Evolutionary conservation across 53 echinoderm and acorn worm species (phyloP), one percentile per base, ranked within the genome.

Genomic region (Stichopus horrens): DNA sequence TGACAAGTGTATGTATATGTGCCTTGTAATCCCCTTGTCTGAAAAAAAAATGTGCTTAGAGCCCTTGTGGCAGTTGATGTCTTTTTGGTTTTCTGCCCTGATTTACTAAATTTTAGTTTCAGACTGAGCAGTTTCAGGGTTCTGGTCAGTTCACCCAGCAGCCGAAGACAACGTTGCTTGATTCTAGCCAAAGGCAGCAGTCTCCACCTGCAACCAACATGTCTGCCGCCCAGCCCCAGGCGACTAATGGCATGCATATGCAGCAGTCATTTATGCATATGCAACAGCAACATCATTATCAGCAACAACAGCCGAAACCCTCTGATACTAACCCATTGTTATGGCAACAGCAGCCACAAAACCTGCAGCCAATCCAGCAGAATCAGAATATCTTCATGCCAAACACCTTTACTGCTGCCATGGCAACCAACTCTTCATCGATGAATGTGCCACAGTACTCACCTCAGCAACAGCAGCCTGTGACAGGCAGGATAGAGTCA

Each of bases 181-280:
- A 80, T 80, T 18, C 80, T 80, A 80, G 56, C 57, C 55, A 54
- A 80, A 18, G 57, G 19, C 80, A 19, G 55, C 37, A 37, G 37
- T 37, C 37, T 37, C 55, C 80, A 20, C 80, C 56, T 57, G 57
- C 55, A 55, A 57, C 57, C 57, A 57, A 16, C 80, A 80, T 80
- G 80, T 56, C 55, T 57, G 57, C 56, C 18, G 19, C 71, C 7
- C 14, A 0, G 59, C 77, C 54, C 56, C 55, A 53, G 80, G 55
- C 80, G 55, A 80, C 80, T 80, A 80, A 57, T 56, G 55, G 20
- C 57, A 80, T 80, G 80, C 80, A 80, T 58, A 58, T 80, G 80
- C 80, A 80, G 14, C 80, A 80, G 80, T 57, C 80, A 80, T 80
- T 19, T 20, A 80, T 80, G 80, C 80, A 80, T 80, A 80, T 80